Evolutionary conservation across 2,888 invertebrate genomes (phyloP), one percentile per base, ranked within the genome.

Genomic region (Bembecia ichneumoniformis): DNA sequence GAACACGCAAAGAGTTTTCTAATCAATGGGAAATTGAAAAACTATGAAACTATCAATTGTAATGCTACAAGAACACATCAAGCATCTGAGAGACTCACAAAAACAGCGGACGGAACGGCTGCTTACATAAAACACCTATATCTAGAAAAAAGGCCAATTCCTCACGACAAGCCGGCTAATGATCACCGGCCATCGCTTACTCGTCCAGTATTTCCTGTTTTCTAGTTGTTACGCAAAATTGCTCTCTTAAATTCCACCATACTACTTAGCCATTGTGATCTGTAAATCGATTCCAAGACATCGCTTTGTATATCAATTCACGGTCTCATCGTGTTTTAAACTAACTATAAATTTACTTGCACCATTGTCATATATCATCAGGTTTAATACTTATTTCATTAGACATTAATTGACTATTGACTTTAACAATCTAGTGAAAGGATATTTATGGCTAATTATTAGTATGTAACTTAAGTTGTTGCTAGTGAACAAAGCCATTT

Each of bases 161-260:
- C 61, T 60, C 68, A 65, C 66, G 61, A 61, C 63, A 62, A 55
- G 60, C 55, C 58, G 51, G 61, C 60, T 75, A 78, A 79, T 77
- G 75, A 74, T 68, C 63, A 63, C 58, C 58, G 59, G 64, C 63
- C 63, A 48, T 53, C 55, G 56, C 43, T 47, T 13, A 43, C 70
- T 64, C 50, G 66, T 72, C 83, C 81, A 74, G 82, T 80, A 81
- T 82, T 82, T 82, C 83, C 78, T 72, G 83, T 83, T 81, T 63
- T 63, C 65, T 60, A 60, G 61, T 66, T 60, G 69, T 78, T 73
- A 72, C 69, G 74, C 69, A 66, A 81, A 82, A 81, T 77, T 74
- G 63, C 75, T 59, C 58, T 61, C 62, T 73, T 66, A 71, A 76
- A 78, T 75, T 76, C 77, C 77, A 71, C 67, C 58, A 62, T 52